Evolutionary conservation across 2,888 invertebrate species (phyloP).

Genomic region (Xestia ashworthii): DNA sequence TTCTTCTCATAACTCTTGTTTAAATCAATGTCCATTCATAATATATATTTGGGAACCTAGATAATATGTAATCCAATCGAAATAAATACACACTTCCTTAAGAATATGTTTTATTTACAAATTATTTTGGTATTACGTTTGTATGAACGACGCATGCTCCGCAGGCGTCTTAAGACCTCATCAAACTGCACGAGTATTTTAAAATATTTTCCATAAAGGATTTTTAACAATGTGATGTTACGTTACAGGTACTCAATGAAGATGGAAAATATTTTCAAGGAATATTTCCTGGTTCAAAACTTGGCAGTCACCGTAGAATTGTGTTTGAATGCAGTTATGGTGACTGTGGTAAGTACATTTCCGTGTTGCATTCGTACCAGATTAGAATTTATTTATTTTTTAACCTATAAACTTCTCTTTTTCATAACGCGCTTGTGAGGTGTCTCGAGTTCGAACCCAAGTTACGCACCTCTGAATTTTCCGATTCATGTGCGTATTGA

Average conservation of each 20-base stretch:
- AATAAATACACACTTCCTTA: too few species aligned
- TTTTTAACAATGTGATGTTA: background rate
- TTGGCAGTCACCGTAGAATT: conserved; percentile 82
- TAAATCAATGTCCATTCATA: too few species aligned
- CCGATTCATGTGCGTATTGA: too few species aligned
- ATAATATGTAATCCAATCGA: too few species aligned
- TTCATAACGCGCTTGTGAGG: background rate
- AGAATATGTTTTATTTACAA: too few species aligned
- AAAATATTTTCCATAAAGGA: background rate
- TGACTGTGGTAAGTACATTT: conserved; percentile 77
- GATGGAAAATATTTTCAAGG: conserved; percentile 77
- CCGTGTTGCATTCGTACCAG: background rate
- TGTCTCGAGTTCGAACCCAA: too few species aligned
- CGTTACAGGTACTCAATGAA: conserved; percentile 77
- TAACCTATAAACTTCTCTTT: background rate
- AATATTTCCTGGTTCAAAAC: conserved; percentile 84
- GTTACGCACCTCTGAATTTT: too few species aligned
- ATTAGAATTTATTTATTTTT: background rate
- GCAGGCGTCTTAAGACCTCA: too few species aligned
- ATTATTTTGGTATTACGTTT: too few species aligned
- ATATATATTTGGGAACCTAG: too few species aligned
- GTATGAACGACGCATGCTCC: too few species aligned
- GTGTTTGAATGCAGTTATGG: conserved; percentile 83
- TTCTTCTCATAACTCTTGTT: too few species aligned
- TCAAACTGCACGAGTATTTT: background rate